Conservation (phyloP, 2,113 vertebrate species). For the Syngnathus floridae region DNA sequence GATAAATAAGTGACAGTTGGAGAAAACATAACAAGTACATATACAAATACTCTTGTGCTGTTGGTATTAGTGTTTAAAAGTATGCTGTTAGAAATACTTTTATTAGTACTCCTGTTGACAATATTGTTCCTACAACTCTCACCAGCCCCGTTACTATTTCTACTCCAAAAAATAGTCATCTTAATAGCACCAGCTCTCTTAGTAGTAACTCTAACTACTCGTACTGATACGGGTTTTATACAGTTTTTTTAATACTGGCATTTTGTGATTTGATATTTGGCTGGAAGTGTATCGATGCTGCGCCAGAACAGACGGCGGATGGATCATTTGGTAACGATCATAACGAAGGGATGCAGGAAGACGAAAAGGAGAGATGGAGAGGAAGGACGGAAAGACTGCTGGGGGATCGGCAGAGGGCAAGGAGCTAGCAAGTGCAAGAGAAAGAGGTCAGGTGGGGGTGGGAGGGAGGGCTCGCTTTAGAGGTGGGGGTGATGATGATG, state of each 20-base stretch:
- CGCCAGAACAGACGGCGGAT: background rate
- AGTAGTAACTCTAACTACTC: background rate
- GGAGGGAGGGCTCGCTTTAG: background rate
- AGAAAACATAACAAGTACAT: too few relatives aligned
- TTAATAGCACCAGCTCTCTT: background rate
- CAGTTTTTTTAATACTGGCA: too few relatives aligned
- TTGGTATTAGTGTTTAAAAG: too few relatives aligned
- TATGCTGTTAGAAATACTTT: too few relatives aligned
- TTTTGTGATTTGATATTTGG: background rate
- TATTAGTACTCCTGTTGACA: too few relatives aligned
- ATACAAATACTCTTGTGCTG: too few relatives aligned
- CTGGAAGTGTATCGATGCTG: background rate
- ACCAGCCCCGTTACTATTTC: too few relatives aligned
- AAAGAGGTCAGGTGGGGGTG: constrained; percentile 6
- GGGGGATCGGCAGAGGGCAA: background rate
- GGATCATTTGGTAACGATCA: background rate
- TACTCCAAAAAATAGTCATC: too few relatives aligned
- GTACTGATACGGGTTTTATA: background rate
- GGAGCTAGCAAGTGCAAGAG: background rate
- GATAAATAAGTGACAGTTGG: too few relatives aligned
- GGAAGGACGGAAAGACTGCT: background rate
- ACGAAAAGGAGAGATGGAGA: background rate
- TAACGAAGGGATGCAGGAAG: background rate
- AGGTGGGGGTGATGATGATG: background rate
- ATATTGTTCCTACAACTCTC: too few relatives aligned